These are phyloP conservation scores for Okapia johnstoni DNA, from an alignment of 2,113 vertebrate genomes.

Conservation along the genomic window DNA sequence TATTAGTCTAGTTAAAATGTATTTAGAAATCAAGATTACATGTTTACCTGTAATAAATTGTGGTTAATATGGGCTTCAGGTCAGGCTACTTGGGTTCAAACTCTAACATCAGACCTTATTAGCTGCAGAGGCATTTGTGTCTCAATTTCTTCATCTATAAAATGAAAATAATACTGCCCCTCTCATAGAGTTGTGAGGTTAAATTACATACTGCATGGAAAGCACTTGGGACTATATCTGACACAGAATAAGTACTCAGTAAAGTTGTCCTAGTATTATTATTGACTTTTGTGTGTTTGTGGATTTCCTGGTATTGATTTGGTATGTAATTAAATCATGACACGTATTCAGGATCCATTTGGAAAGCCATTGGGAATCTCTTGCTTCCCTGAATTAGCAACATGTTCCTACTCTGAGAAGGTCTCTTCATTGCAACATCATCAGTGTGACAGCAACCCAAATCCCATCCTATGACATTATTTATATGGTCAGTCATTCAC, in stretches of 20 bases:
- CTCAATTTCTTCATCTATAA: not conserved
- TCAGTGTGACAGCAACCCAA: not conserved
- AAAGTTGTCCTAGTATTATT: not conserved
- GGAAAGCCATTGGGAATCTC: not conserved
- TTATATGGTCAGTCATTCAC: not conserved
- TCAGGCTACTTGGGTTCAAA: not conserved
- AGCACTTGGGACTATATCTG: not conserved
- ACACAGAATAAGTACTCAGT: not conserved
- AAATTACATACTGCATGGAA: not conserved
- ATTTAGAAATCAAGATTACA: constrained; percentile 5
- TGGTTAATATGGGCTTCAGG: not conserved
- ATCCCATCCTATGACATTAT: not conserved
- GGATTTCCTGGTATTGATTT: not conserved
- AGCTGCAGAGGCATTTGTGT: not conserved
- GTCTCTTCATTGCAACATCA: not conserved
- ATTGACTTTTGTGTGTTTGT: not conserved
- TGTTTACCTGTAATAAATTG: not conserved
- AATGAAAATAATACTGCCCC: not conserved
- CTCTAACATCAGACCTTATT: not conserved
- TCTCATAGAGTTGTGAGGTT: not conserved
- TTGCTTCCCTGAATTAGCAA: not conserved
- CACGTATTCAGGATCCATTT: not conserved
- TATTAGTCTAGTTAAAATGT: not conserved
- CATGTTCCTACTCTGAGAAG: not conserved
- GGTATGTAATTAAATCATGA: not conserved